These are phyloP conservation scores for Apeltes quadracus DNA, from an alignment of 2,113 vertebrate genomes.

Conservation along the genomic window DNA sequence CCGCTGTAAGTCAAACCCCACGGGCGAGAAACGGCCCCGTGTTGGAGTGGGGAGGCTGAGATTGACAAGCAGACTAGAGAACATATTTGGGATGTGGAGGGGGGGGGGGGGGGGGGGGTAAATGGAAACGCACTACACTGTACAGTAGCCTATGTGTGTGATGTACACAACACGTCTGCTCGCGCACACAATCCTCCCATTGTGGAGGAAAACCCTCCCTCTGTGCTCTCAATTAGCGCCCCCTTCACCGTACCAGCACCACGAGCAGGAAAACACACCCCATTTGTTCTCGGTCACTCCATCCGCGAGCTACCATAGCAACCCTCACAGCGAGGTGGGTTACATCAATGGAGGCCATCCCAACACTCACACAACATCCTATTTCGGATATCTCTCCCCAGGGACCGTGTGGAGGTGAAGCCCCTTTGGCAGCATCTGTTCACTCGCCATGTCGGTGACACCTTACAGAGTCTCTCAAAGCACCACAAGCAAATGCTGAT, in stretches of 20 bases:
- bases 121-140: background rate
- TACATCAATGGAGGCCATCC: conserved; percentile 61
- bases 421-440: conserved; percentile 38
- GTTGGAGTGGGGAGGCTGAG: conserved; percentile 24
- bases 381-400: conserved; percentile 38
- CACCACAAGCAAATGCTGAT: background rate
- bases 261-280: conserved; percentile 65
- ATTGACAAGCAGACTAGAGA: conserved; percentile 27
- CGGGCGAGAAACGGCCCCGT: background rate
- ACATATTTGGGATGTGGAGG: background rate
- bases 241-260: conserved; percentile 66
- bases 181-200: conserved; percentile 67
- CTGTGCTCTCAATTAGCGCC: conserved; percentile 72
- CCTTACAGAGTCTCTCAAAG: background rate
- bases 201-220: conserved; percentile 59
- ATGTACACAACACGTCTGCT: conserved; percentile 22
- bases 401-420: conserved; percentile 29
- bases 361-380: conserved; percentile 52
- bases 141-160: conserved; percentile 25
- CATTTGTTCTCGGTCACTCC: conserved; percentile 75
- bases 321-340: conserved; percentile 62
- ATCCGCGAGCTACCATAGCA: conserved; percentile 74
- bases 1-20: conserved; percentile 15
- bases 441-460: conserved; percentile 13
- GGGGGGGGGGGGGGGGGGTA: background rate